phyloP scores from a whole-genome alignment of 1,140 invertebrate genomes.

The Drosophila melanica region DNA sequence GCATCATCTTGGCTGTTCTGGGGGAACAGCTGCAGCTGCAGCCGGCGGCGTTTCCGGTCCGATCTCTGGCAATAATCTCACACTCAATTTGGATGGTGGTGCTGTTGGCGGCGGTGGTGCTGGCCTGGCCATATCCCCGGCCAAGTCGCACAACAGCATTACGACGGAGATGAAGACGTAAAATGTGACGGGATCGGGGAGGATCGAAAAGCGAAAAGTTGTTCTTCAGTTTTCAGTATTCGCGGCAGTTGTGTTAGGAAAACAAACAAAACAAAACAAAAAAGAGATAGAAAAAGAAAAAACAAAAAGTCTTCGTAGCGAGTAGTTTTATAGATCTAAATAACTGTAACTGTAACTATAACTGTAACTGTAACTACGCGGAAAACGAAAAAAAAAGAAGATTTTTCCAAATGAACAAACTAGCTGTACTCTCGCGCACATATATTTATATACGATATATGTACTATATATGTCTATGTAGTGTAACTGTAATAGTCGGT shows the following conservation, averaged over 20 bases:
- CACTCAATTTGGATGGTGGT: constrained; percentile 59
- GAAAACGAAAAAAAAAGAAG: constrained; percentile 39
- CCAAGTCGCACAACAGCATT: constrained; percentile 77
- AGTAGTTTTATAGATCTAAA: constrained; percentile 43
- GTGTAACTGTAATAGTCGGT: constrained; percentile 56
- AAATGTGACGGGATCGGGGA: constrained; percentile 22
- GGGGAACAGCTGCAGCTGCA: background rate
- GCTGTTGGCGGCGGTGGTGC: constrained; percentile 15
- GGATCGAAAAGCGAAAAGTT: constrained; percentile 15
- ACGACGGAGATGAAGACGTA: constrained; percentile 73
- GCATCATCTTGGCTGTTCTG: constrained; percentile 62
- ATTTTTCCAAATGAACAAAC: constrained; percentile 78
- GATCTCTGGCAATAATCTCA: constrained; percentile 70
- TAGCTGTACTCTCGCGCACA: constrained; percentile 56
- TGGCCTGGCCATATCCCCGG: constrained; percentile 66
- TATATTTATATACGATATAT: constrained; percentile 19
- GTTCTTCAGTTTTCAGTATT: constrained; percentile 69
- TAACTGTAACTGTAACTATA: constrained; percentile 27
- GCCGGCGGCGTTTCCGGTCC: constrained; percentile 12
- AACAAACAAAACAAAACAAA: constrained; percentile 23
- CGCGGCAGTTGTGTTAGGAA: constrained; percentile 48
- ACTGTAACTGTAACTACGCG: constrained; percentile 14
- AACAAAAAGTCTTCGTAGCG: constrained; percentile 66
- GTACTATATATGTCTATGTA: constrained; percentile 50
- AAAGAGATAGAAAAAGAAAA: constrained; percentile 31